These are phyloP conservation scores for Odocoileus hemionus DNA, from an alignment of 2,113 vertebrate genomes.

Conservation along the genomic window DNA sequence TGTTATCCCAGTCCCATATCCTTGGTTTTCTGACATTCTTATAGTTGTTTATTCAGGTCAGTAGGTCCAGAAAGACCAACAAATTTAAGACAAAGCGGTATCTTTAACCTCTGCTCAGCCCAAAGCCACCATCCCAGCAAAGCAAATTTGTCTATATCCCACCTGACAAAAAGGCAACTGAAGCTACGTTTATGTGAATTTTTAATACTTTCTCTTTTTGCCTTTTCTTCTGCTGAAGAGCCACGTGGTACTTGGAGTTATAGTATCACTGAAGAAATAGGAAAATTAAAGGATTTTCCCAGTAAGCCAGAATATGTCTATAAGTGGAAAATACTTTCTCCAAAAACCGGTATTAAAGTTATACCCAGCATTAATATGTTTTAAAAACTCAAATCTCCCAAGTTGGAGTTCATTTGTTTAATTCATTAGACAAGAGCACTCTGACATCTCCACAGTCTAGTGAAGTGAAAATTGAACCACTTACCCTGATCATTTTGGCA, in stretches of 20 bases:
- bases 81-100: not conserved
- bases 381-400: not conserved
- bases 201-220: not conserved
- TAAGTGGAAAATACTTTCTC: not conserved
- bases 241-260: not conserved
- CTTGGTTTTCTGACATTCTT: not conserved
- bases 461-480: not conserved
- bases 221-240: not conserved
- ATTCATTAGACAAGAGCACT: not conserved
- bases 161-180: not conserved
- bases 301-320: not conserved
- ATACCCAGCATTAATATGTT: not conserved
- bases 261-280: not conserved
- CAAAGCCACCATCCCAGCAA: not conserved
- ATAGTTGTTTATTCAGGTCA: not conserved
- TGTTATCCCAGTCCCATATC: not conserved
- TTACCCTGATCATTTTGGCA: not conserved
- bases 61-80: not conserved
- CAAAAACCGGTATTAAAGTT: not conserved
- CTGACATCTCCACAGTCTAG: not conserved
- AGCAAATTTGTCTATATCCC: slow-evolving; percentile 15
- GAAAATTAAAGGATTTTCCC: not conserved
- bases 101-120: not conserved
- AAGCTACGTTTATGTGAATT: not conserved
- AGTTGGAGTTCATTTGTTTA: not conserved